Evolutionary conservation across 2,888 invertebrate species (phyloP), one percentile per base, ranked within the genome.

Genomic region (Eilema sororculum): DNA sequence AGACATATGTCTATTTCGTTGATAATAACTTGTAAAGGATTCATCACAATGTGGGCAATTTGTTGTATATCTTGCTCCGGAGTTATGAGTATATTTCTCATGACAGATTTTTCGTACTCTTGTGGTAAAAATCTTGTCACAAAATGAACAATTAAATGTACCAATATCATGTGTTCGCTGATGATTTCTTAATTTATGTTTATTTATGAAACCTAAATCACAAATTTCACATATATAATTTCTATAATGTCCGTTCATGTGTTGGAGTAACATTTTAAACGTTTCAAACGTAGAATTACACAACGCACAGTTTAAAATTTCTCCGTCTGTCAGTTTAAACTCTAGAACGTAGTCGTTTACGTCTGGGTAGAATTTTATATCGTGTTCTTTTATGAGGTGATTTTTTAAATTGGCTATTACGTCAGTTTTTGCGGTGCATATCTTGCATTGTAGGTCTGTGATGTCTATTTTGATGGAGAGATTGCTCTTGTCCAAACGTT

Each of bases 231-330:
- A 95, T 0, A 94, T 86, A 71, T 88, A 94, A 67, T 94, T 94
- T 28, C 94, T 87, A 65, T 93, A 94, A 78, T 94, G 95, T 0
- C 91, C 89, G 37, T 94, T 94, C 94, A 95, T 94, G 22, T 95
- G 95, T 72, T 94, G 93, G 0, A 92, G 22, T 0, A 94, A 65
- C 91, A 91, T 94, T 83, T 93, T 94, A 37, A 94, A 94, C 0
- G 94, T 93, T 64, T 93, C 94, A 68, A 88, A 95, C 0, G 87
- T 91, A 0, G 93, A 93, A 62, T 90, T 76, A 58, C 95, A 95
- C 0, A 94, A 63, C 0, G 91, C 93, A 63, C 95, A 95, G 62
- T 91, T 91, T 0, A 93, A 62, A 0, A 91, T 85, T 9, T 91
- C 90, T 0, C 76, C 81, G 0, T 88, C 86, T 0, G 88, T 90